Conservation (phyloP, 2,888 invertebrate genomes). For the Antheraea assamensis region DNA sequence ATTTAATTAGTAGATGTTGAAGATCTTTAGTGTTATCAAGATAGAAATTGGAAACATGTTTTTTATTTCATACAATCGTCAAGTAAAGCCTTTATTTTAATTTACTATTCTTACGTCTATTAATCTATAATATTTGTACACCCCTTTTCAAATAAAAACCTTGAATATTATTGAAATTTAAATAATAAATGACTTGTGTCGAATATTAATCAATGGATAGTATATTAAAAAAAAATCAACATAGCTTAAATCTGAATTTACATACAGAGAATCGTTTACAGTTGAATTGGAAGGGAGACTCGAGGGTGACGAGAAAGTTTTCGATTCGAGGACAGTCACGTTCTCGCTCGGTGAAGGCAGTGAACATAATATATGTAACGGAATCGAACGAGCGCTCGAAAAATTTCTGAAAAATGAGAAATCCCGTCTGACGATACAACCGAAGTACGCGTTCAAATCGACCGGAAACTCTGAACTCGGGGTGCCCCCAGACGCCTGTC, state of each 20-base stretch:
- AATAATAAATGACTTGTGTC: too few relatives aligned
- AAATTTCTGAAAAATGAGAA: slow-evolving; percentile 92
- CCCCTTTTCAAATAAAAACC: too few relatives aligned
- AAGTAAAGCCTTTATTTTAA: too few relatives aligned
- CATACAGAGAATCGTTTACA: slow-evolving; percentile 48
- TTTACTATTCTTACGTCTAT: too few relatives aligned
- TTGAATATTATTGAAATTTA: too few relatives aligned
- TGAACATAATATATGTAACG: slow-evolving; percentile 88
- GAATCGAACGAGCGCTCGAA: slow-evolving; percentile 90
- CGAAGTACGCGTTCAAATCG: slow-evolving; percentile 91
- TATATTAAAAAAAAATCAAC: too few relatives aligned
- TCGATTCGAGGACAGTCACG: slow-evolving; percentile 91
- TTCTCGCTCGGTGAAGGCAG: slow-evolving; percentile 94
- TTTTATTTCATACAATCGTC: too few relatives aligned
- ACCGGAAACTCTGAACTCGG: slow-evolving; percentile 85
- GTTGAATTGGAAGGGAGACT: slow-evolving; percentile 85
- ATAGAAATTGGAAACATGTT: too few relatives aligned
- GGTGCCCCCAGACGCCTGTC: slow-evolving; percentile 89
- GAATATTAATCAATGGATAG: too few relatives aligned
- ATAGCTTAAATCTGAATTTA: not conserved
- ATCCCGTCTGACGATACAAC: slow-evolving; percentile 86
- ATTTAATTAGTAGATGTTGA: too few relatives aligned
- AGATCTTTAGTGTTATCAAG: too few relatives aligned
- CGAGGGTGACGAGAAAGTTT: slow-evolving; percentile 84
- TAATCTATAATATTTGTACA: too few relatives aligned